These are phyloP conservation scores for Aegithalos caudatus DNA, from an alignment of 2,113 vertebrate species.

Conservation along the genomic window DNA sequence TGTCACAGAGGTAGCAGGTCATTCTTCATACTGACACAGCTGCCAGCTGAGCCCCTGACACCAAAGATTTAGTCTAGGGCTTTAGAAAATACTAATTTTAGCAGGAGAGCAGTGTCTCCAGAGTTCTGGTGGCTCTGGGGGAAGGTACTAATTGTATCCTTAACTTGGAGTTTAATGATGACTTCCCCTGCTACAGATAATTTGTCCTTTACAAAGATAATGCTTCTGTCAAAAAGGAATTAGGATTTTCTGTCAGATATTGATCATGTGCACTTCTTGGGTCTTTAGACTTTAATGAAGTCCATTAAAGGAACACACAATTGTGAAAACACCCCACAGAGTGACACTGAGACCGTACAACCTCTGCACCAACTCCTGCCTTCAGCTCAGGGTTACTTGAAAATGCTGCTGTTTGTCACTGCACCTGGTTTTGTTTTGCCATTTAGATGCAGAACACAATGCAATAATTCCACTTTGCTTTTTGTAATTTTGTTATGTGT, in stretches of 20 bases:
- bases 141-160: neutral
- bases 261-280: neutral
- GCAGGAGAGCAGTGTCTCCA: neutral
- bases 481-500: neutral
- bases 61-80: neutral
- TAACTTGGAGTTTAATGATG: neutral
- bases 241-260: neutral
- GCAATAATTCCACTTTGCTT: neutral
- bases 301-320: neutral
- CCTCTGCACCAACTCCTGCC: neutral
- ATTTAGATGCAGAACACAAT: neutral
- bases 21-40: neutral
- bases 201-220: neutral
- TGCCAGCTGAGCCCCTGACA: constrained; percentile 41
- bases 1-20: neutral
- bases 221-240: neutral
- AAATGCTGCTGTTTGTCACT: neutral
- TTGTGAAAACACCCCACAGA: neutral
- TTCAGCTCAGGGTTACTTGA: neutral
- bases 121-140: neutral
- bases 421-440: neutral
- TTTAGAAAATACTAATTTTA: constrained; percentile 11
- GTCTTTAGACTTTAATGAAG: neutral
- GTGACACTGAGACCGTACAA: neutral
- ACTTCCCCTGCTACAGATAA: neutral